Conservation (phyloP, 2,888 invertebrate genomes). For the Plagodis pulveraria region DNA sequence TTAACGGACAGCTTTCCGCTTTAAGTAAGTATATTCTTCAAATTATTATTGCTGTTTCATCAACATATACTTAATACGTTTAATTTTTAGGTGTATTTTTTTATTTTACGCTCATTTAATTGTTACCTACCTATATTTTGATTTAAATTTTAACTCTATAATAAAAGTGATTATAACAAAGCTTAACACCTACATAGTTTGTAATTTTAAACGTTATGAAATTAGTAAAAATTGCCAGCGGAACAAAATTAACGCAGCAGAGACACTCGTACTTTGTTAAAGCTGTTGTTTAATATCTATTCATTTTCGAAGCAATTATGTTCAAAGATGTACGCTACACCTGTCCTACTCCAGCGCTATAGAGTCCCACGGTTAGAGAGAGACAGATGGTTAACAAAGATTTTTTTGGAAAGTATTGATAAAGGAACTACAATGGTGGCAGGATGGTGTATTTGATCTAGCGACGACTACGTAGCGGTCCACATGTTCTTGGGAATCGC, state of each 20-base stretch:
- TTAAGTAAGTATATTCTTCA: too few relatives aligned
- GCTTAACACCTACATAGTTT: too few relatives aligned
- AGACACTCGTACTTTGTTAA: conserved; percentile 49
- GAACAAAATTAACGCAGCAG: conserved; percentile 18
- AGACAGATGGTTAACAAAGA: conserved; percentile 57
- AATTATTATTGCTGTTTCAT: too few relatives aligned
- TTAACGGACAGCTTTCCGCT: too few relatives aligned
- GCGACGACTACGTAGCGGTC: conserved; percentile 74
- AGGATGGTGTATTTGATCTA: conserved; percentile 84
- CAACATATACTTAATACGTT: too few relatives aligned
- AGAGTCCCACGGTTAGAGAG: conserved; percentile 50
- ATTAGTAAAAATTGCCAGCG: conserved; percentile 40
- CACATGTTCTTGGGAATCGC: conserved; percentile 83
- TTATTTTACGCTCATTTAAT: too few relatives aligned
- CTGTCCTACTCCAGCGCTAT: conserved; percentile 51
- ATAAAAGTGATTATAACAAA: too few relatives aligned
- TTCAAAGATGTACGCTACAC: conserved; percentile 56
- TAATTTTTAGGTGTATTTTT: too few relatives aligned
- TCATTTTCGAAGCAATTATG: conserved; percentile 75
- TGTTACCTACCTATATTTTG: too few relatives aligned
- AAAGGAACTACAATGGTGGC: conserved; percentile 79
- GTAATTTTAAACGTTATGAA: background rate
- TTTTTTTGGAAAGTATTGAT: conserved; percentile 75
- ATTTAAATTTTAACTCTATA: too few relatives aligned
- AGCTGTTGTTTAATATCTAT: conserved; percentile 71